Evolutionary conservation across 2,888 invertebrate genomes (phyloP), one percentile per base, ranked within the genome.

Genomic region (Protula sp.): DNA sequence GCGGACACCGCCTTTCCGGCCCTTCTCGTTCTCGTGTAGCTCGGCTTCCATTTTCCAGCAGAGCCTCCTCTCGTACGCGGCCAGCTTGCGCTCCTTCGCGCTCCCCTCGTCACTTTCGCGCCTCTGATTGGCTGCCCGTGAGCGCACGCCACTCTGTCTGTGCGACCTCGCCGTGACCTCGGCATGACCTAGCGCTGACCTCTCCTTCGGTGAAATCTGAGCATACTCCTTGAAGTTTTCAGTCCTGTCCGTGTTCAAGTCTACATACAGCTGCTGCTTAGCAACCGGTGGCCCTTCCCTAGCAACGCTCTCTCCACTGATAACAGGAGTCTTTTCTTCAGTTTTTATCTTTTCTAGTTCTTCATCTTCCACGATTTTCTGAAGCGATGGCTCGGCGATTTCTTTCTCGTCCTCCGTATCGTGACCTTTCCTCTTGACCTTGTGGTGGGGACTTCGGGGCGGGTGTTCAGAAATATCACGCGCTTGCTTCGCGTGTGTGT

Each of bases 401-500:
- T 67, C 67, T 50, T 67, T 67, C 45, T 67, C 67, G 19, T 61
- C 58, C 5, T 65, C 65, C 0, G 56, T 55, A 5, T 31, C 52
- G 19, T 53, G 29, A 5, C 30, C 50, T 26, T 50, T 56, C 45
- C 28, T 58, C 53, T 38, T 9, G 9, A 19, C 38, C 9, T 19
- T 9, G 9, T 9, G 38, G 38, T 38, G 38, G 9, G 19, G 19
- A 14, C 9, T 38, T n/a, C n/a, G n/a, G n/a, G n/a, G n/a, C n/a
- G n/a, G n/a, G n/a, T n/a, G n/a, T n/a, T n/a, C n/a, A n/a, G n/a
- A n/a, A n/a, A n/a, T n/a, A n/a, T n/a, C n/a, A n/a, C n/a, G n/a
- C n/a, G n/a, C n/a, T n/a, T n/a, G n/a, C n/a, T n/a, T n/a, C n/a
- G n/a, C n/a, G n/a, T n/a, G n/a, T n/a, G n/a, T n/a, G n/a, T n/a